Evolutionary conservation across 2,888 invertebrate species (phyloP).

Genomic region (Cordilura impudica): DNA sequence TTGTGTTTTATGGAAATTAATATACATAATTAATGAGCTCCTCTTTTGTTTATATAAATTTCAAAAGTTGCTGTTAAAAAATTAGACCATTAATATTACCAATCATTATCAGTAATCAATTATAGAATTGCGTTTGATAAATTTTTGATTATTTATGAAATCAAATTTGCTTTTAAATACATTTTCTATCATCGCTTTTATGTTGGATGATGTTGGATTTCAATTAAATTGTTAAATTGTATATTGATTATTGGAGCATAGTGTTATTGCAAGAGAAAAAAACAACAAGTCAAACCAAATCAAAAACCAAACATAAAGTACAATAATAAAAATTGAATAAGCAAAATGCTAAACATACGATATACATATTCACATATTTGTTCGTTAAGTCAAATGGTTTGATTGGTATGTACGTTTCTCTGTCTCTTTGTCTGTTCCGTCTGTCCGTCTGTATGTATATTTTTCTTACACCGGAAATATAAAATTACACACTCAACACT

Average conservation of each 20-base stretch:
- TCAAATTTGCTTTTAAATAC: too few relatives aligned
- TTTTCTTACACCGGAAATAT: conserved; percentile 76
- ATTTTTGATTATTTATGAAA: too few relatives aligned
- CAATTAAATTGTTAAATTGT: too few relatives aligned
- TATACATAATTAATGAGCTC: too few relatives aligned
- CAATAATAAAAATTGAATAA: background rate
- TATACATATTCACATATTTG: background rate
- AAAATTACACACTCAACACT: conserved; percentile 78
- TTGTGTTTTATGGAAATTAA: too few relatives aligned
- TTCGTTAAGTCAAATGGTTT: conserved; percentile 40
- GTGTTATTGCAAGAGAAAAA: background rate
- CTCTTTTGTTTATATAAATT: too few relatives aligned
- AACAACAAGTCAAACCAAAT: background rate
- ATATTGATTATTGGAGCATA: background rate
- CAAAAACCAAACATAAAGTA: conserved; percentile 12
- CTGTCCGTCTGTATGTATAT: conserved; percentile 8
- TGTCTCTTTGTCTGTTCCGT: background rate
- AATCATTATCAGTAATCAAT: too few relatives aligned
- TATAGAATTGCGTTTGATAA: too few relatives aligned
- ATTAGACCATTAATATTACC: too few relatives aligned
- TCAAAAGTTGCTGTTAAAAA: too few relatives aligned
- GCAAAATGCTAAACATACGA: conserved; percentile 4
- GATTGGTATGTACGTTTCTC: conserved; percentile 24
- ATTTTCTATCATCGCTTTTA: too few relatives aligned
- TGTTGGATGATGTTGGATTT: too few relatives aligned